Conservation (phyloP, 2,113 vertebrate species). For the Sciurus niger region DNA sequence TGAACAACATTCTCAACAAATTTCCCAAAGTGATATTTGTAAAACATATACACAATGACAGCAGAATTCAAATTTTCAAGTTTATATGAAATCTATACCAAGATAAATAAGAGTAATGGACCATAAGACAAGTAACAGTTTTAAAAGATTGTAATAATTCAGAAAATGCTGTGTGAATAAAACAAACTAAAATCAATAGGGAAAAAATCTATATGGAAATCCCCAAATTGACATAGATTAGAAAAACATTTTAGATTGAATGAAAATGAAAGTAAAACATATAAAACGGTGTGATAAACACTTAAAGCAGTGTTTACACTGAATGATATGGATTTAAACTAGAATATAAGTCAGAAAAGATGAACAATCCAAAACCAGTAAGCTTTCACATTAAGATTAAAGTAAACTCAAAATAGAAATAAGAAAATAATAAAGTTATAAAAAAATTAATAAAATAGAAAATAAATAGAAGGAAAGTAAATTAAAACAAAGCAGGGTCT, state of each 20-base stretch:
- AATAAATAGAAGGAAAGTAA: background rate
- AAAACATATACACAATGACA: background rate
- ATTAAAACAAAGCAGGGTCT: background rate
- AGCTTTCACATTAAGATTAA: background rate
- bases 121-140: background rate
- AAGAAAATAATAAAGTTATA: background rate
- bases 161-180: background rate
- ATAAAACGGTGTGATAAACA: background rate
- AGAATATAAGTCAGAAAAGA: background rate
- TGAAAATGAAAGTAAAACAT: background rate
- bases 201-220: background rate
- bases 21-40: background rate
- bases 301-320: background rate
- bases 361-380: background rate
- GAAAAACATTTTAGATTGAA: background rate
- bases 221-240: background rate
- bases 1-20: background rate
- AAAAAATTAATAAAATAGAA: background rate
- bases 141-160: background rate
- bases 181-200: background rate
- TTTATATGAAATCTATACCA: background rate
- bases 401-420: background rate
- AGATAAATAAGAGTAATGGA: background rate
- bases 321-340: background rate
- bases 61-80: background rate